Conservation (phyloP, 2,797 vertebrate species). For the Channa striata region DNA sequence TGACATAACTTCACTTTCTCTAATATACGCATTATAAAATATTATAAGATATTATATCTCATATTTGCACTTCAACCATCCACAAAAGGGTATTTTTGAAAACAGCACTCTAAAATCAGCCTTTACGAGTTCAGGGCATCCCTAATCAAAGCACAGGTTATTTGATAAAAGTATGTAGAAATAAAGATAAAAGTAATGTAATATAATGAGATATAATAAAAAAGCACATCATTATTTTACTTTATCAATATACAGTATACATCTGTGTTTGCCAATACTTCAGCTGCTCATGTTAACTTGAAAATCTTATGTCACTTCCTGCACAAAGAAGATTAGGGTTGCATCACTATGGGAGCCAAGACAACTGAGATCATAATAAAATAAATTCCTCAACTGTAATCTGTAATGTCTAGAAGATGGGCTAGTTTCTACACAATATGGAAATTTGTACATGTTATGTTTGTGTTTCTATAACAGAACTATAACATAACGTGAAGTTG, state of each 20-base stretch:
- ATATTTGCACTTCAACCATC: background rate
- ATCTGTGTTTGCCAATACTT: constrained; percentile 37
- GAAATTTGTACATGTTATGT: constrained; percentile 27
- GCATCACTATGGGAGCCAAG: constrained; percentile 37
- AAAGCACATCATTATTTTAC: no score
- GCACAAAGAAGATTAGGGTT: constrained; percentile 51
- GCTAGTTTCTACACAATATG: constrained; percentile 44
- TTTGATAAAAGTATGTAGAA: background rate
- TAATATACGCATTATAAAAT: no score
- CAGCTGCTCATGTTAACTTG: constrained; percentile 41
- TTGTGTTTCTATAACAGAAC: constrained; percentile 23
- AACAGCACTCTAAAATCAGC: background rate
- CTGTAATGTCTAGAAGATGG: constrained; percentile 33
- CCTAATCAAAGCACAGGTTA: constrained; percentile 2
- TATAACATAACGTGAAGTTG: constrained; percentile 3
- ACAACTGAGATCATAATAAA: constrained; percentile 38
- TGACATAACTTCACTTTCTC: no score
- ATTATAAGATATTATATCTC: no score
- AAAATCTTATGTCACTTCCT: constrained; percentile 57
- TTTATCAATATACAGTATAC: background rate
- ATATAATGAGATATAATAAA: no score
- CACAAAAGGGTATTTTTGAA: background rate
- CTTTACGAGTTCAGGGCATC: background rate
- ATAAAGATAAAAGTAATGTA: background rate
- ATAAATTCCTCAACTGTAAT: constrained; percentile 44